Evolutionary conservation across 2,797 vertebrate species (phyloP).

Genomic region (Gymnothorax javanicus): DNA sequence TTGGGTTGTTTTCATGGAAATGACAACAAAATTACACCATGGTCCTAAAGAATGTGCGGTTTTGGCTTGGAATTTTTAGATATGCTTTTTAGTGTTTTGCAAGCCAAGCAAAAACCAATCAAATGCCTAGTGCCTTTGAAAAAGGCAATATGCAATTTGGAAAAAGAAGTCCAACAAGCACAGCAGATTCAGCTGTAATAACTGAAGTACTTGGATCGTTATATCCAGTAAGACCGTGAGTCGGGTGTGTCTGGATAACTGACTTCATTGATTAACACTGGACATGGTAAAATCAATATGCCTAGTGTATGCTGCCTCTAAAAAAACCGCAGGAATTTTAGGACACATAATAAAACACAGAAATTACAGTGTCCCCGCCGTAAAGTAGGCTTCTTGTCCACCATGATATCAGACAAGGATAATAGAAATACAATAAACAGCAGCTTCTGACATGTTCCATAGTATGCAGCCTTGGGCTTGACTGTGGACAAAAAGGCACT

Average conservation of each 20-base stretch:
- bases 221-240: neutral
- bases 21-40: conserved; percentile 78
- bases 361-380: conserved; percentile 1
- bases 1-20: conserved; percentile 69
- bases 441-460: neutral
- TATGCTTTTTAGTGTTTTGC: conserved; percentile 48
- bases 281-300: neutral
- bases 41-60: conserved; percentile 60
- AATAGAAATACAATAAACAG: neutral
- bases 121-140: conserved; percentile 20
- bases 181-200: conserved; percentile 9
- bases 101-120: conserved; percentile 26
- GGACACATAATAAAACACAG: neutral
- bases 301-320: neutral
- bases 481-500: too few species aligned
- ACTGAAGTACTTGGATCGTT: neutral
- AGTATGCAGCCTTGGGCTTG: neutral
- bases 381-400: neutral
- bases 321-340: neutral
- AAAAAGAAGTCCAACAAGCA: conserved; percentile 15
- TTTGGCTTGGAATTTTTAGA: conserved; percentile 59
- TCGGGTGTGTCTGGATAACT: neutral
- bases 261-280: neutral
- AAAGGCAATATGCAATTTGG: conserved; percentile 30
- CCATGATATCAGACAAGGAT: neutral